Conservation (phyloP, 2,113 vertebrate species). For the Syngnathus floridae region DNA sequence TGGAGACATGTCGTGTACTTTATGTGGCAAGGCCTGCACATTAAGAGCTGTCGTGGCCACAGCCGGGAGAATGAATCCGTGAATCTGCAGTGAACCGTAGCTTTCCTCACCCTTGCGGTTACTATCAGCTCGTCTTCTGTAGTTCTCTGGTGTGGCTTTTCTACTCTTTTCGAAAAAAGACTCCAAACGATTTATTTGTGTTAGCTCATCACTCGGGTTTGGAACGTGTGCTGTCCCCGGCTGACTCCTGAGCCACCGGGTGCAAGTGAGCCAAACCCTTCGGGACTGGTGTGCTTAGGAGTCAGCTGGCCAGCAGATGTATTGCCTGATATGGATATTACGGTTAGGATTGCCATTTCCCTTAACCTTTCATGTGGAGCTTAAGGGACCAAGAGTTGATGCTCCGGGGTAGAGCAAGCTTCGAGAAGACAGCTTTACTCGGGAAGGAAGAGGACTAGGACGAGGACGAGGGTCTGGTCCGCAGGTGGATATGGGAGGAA, state of each 20-base stretch:
- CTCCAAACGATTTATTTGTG: slow-evolving; percentile 40
- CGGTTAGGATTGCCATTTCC: slow-evolving; percentile 61
- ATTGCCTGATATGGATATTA: slow-evolving; percentile 61
- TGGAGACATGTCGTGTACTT: slow-evolving; percentile 34
- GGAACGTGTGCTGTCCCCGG: no score
- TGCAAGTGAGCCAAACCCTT: slow-evolving; percentile 21
- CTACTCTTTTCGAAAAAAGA: slow-evolving; percentile 18
- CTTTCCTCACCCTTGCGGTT: slow-evolving; percentile 32
- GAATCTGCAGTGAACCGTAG: slow-evolving; percentile 49
- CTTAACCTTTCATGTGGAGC: slow-evolving; percentile 57
- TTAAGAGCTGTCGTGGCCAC: slow-evolving; percentile 33
- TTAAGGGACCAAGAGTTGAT: slow-evolving; percentile 40
- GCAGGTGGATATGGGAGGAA: slow-evolving; percentile 23
- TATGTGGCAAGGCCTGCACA: slow-evolving; percentile 33
- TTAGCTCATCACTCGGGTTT: slow-evolving; percentile 2
- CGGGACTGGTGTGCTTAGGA: slow-evolving; percentile 42
- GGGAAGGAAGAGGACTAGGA: slow-evolving; percentile 11
- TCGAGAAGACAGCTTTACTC: slow-evolving; percentile 39
- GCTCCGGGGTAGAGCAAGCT: slow-evolving; percentile 36
- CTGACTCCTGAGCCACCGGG: slow-evolving; percentile 6
- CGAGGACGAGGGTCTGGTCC: slow-evolving; percentile 29
- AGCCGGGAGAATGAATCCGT: slow-evolving; percentile 48
- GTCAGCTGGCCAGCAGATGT: slow-evolving; percentile 63
- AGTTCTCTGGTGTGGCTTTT: slow-evolving; percentile 51
- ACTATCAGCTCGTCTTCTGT: slow-evolving; percentile 37